phyloP scores from a whole-genome alignment of 2,797 vertebrate species.

The Sylvilagus floridanus region DNA sequence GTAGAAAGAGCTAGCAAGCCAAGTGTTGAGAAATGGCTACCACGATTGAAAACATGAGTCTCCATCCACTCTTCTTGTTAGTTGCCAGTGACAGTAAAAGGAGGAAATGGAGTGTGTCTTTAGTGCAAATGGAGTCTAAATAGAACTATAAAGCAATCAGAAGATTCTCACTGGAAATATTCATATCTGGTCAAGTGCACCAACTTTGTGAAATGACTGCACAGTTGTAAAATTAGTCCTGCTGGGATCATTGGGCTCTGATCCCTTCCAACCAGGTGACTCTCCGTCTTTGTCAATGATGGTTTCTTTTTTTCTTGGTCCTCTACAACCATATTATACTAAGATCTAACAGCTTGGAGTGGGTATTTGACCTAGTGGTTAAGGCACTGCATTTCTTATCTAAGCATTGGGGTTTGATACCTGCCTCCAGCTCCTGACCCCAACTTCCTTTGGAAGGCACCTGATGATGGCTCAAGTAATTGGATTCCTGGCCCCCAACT shows the following conservation, averaged over 20 bases:
- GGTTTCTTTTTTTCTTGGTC: not conserved
- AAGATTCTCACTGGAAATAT: slow-evolving; percentile 36
- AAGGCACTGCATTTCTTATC: no score
- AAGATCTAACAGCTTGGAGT: not conserved
- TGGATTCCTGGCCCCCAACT: no score
- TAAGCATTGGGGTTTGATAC: no score
- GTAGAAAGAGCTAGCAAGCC: slow-evolving; percentile 49
- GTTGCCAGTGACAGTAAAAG: not conserved
- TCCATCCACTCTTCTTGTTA: slow-evolving; percentile 50
- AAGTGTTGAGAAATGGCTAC: not conserved
- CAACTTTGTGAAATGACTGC: not conserved
- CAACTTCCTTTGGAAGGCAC: no score
- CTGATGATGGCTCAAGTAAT: no score
- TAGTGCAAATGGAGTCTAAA: slow-evolving; percentile 7
- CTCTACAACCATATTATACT: not conserved
- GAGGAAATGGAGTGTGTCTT: not conserved
- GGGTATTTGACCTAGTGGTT: no score
- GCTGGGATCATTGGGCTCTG: not conserved
- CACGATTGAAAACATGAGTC: not conserved
- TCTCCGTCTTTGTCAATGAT: not conserved
- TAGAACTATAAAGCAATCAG: not conserved
- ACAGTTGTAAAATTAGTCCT: not conserved
- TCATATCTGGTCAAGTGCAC: not conserved
- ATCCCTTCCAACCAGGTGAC: not conserved
- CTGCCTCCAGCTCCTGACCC: no score